phyloP scores from a whole-genome alignment of 2,888 invertebrate species.

The Hydropsyche betteni region DNA sequence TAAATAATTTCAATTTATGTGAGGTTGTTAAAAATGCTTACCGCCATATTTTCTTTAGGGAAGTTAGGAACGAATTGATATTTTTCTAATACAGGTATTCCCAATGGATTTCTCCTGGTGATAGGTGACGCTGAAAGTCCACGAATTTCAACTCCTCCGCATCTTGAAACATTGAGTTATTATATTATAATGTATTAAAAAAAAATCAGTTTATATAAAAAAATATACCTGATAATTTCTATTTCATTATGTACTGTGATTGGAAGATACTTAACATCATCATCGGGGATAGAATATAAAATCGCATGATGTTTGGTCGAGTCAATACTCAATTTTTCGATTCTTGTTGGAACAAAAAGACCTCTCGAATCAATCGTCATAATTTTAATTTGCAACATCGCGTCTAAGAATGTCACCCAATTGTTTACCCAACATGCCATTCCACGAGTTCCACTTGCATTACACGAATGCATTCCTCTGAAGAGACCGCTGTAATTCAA shows the following conservation, averaged over 20 bases:
- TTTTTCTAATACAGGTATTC: constrained; percentile 80
- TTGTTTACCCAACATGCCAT: constrained; percentile 77
- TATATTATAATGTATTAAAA: background rate
- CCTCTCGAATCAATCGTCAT: constrained; percentile 74
- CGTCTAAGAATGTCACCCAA: constrained; percentile 91
- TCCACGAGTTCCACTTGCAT: constrained; percentile 64
- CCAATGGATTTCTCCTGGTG: constrained; percentile 72
- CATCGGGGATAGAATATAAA: constrained; percentile 63
- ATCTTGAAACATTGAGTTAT: constrained; percentile 58
- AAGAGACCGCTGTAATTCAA: constrained; percentile 65
- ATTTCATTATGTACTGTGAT: constrained; percentile 63
- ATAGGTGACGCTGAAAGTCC: constrained; percentile 82
- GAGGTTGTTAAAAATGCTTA: constrained; percentile 51
- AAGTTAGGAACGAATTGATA: constrained; percentile 76
- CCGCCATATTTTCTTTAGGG: constrained; percentile 60
- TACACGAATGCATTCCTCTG: constrained; percentile 68
- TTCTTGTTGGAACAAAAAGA: constrained; percentile 79
- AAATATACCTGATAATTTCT: constrained; percentile 61
- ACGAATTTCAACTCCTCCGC: constrained; percentile 80
- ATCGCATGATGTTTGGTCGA: constrained; percentile 69
- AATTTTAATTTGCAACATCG: constrained; percentile 85
- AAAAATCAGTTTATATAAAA: background rate
- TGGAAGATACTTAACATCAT: constrained; percentile 61
- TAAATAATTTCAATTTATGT: background rate
- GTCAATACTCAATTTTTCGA: constrained; percentile 75